Evolutionary conservation across 2,113 vertebrate species (phyloP).

Genomic region (Amphiprion ocellaris): DNA sequence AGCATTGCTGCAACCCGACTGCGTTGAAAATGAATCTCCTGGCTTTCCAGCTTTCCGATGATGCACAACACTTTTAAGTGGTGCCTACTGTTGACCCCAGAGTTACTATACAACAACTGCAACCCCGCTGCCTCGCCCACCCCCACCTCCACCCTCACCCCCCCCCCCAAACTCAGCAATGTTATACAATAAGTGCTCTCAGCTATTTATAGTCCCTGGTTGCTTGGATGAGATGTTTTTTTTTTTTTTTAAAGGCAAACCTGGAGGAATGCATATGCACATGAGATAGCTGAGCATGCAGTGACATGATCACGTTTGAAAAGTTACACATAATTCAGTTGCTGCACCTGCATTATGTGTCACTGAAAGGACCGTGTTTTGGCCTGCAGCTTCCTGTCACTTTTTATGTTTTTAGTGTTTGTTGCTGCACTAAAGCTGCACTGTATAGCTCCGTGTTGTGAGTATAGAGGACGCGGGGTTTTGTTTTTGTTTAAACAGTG

Average conservation of each 20-base stretch:
- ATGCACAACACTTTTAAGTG: conserved; percentile 62
- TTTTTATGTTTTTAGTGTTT: conserved; percentile 73
- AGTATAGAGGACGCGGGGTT: conserved; percentile 64
- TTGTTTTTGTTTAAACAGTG: conserved; percentile 81
- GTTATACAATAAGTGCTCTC: conserved; percentile 55
- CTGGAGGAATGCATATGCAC: conserved; percentile 59
- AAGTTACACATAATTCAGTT: conserved; percentile 62
- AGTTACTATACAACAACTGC: conserved; percentile 47
- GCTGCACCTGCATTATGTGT: conserved; percentile 65
- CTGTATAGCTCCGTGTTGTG: conserved; percentile 56
- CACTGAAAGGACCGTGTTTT: conserved; percentile 55
- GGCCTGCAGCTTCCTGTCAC: conserved; percentile 59
- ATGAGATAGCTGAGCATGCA: conserved; percentile 23
- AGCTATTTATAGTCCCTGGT: conserved; percentile 59
- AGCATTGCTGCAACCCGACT: conserved; percentile 23
- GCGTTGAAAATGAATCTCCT: conserved; percentile 39
- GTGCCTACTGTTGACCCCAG: conserved; percentile 62
- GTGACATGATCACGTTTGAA: conserved; percentile 63
- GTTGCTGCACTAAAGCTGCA: conserved; percentile 59
- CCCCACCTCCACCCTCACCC: conserved; percentile 15
- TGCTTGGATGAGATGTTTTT: conserved; percentile 55
- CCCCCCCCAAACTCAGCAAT: conserved; percentile 18
- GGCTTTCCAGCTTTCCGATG: conserved; percentile 49
- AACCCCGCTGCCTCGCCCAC: conserved; percentile 34
- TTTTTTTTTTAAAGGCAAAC: conserved; percentile 53